Conservation (phyloP, 2,888 invertebrate species). For the Micropterix aruncella region DNA sequence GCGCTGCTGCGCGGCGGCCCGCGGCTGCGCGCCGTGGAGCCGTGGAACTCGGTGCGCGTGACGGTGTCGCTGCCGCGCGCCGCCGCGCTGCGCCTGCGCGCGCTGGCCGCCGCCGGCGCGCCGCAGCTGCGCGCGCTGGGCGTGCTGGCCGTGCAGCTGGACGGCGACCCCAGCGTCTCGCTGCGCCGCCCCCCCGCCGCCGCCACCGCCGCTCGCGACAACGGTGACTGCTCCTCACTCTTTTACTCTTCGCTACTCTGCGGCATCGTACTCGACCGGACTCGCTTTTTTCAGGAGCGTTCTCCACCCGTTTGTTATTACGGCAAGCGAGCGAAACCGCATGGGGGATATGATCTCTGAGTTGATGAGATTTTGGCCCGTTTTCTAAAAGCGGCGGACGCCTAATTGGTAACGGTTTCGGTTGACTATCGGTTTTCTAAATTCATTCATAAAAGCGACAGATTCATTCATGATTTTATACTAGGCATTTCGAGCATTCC, state of each 20-base stretch:
- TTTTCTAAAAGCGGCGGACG: no score
- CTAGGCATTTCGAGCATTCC: no score
- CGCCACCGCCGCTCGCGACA: no score
- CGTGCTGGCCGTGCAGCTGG: constrained; percentile 89
- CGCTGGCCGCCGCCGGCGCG: constrained; percentile 84
- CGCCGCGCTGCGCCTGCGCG: constrained; percentile 82
- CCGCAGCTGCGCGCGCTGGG: constrained; percentile 81
- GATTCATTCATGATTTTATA: no score
- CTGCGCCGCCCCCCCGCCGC: no score
- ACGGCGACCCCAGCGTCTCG: constrained; percentile 70
- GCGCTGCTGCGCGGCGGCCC: constrained; percentile 50
- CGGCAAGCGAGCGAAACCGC: no score
- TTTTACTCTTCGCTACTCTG: neutral
- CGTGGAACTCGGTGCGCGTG: constrained; percentile 97
- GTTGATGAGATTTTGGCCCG: no score
- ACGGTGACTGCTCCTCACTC: no score
- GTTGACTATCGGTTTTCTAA: no score
- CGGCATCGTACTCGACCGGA: neutral
- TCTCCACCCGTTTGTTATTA: constrained; percentile 3
- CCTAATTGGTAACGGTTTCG: no score
- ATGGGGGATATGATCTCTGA: no score
- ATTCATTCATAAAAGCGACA: no score
- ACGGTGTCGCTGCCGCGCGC: constrained; percentile 95
- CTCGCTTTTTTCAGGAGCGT: neutral
- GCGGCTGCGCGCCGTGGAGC: constrained; percentile 54